Conservation (phyloP, 2,113 vertebrate species). For the Nestor notabilis region DNA sequence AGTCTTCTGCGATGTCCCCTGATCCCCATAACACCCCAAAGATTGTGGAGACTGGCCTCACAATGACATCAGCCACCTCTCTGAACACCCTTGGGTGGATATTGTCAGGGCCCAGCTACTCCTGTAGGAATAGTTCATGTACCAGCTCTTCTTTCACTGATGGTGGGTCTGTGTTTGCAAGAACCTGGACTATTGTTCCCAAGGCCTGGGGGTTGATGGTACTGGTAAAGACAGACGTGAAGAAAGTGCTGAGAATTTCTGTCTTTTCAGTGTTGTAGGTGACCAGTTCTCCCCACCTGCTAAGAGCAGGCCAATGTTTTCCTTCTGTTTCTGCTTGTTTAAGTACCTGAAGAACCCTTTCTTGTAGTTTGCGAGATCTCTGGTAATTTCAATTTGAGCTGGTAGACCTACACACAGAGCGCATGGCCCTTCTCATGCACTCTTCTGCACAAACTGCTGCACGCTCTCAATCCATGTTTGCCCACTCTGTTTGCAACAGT, state of each 20-base stretch:
- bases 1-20: neutral
- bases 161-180: neutral
- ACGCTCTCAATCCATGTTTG: neutral
- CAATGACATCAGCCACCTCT: neutral
- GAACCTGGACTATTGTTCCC: neutral
- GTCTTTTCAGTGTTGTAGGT: neutral
- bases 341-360: neutral
- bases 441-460: neutral
- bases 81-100: neutral
- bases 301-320: neutral
- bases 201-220: neutral
- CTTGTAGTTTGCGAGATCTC: neutral
- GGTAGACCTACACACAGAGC: neutral
- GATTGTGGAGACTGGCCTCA: neutral
- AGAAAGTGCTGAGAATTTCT: neutral
- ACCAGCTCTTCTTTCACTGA: neutral
- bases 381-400: neutral
- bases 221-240: neutral
- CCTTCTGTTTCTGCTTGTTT: neutral
- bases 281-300: neutral
- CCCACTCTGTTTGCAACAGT: neutral
- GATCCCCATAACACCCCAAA: neutral
- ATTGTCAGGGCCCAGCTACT: neutral
- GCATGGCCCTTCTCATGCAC: neutral
- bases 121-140: neutral